Conservation (phyloP, 1,140 invertebrate genomes). For the Calycopis cecrops region DNA sequence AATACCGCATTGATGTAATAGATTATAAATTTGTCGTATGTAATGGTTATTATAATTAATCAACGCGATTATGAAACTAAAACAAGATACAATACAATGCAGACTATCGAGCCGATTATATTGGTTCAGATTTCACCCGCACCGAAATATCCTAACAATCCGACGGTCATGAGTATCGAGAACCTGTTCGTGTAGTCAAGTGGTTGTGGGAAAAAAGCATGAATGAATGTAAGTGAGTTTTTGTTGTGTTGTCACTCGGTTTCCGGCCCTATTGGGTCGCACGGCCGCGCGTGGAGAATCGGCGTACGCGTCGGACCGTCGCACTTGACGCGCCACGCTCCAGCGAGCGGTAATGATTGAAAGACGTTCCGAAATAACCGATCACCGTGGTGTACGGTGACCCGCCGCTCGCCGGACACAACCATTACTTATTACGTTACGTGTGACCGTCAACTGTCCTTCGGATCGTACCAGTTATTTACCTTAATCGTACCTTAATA, state of each 20-base stretch:
- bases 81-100: too few species aligned
- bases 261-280: conserved; percentile 59
- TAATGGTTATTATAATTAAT: too few species aligned
- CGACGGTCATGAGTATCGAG: conserved; percentile 41
- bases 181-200: conserved; percentile 46
- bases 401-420: conserved; percentile 9
- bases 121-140: conserved; percentile 1
- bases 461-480: not conserved
- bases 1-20: too few species aligned
- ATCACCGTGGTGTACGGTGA: conserved; percentile 35
- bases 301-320: conserved; percentile 61
- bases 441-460: conserved; percentile 15
- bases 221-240: conserved; percentile 65
- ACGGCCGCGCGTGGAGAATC: conserved; percentile 66
- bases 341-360: conserved; percentile 41
- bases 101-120: too few species aligned
- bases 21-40: too few species aligned
- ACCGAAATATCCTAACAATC: conserved; percentile 5
- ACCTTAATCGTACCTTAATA: too few species aligned
- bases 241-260: conserved; percentile 66
- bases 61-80: too few species aligned
- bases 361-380: conserved; percentile 42
- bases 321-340: conserved; percentile 33
- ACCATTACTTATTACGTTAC: conserved; percentile 23
- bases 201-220: conserved; percentile 53